Evolutionary conservation across 2,113 vertebrate species (phyloP).

Genomic region (Saguinus imperator): DNA sequence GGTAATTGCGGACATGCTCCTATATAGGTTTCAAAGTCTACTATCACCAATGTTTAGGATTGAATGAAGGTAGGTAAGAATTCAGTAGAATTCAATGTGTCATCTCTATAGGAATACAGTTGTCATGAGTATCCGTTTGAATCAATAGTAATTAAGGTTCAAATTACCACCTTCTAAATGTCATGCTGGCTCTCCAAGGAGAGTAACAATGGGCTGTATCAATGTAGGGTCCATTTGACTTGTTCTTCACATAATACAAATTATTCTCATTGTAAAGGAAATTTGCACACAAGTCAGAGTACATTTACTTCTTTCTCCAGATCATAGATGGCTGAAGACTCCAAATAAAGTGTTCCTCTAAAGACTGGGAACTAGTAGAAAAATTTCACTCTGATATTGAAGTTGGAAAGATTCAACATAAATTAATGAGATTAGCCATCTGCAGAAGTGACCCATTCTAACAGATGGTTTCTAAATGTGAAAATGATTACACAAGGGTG

Average conservation of each 20-base stretch:
- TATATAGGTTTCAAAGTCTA: neutral
- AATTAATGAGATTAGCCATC: constrained; percentile 75
- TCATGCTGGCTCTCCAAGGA: neutral
- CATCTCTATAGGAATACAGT: constrained; percentile 28
- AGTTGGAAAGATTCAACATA: constrained; percentile 57
- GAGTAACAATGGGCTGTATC: neutral
- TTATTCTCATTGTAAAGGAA: constrained; percentile 15
- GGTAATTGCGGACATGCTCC: neutral
- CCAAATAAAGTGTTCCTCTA: constrained; percentile 38
- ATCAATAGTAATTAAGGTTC: constrained; percentile 50
- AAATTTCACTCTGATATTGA: constrained; percentile 55
- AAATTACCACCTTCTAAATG: constrained; percentile 47
- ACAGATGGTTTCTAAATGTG: constrained; percentile 77
- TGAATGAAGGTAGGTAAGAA: neutral
- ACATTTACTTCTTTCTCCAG: neutral
- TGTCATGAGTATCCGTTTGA: constrained; percentile 36
- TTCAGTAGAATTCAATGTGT: neutral
- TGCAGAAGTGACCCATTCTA: constrained; percentile 75
- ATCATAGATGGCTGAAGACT: constrained; percentile 18
- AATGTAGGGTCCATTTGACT: neutral
- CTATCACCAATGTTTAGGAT: neutral
- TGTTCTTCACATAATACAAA: constrained; percentile 4
- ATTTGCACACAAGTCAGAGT: constrained; percentile 25
- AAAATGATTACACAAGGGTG: constrained; percentile 74
- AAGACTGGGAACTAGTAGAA: constrained; percentile 16